Percentiles rank a stretch among this genome's conserved stretches.
Conservation (phyloP, 2,113 vertebrate genomes). For the Hydrolagus affinis region DNA sequence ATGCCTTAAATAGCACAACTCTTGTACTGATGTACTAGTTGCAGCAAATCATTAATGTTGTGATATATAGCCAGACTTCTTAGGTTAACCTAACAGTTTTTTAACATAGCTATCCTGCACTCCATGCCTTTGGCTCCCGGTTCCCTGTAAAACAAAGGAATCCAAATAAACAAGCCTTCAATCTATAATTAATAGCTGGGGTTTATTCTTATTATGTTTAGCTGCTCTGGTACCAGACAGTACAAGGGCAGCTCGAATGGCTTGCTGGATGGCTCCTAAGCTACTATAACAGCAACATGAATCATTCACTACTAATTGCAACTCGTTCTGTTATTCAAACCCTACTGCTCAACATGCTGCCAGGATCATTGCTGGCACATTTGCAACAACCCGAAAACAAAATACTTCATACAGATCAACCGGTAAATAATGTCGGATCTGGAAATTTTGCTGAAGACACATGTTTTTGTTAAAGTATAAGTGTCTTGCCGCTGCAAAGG, state of each 20-base stretch:
- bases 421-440: not conserved
- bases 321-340: not conserved
- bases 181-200: not conserved
- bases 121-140: not conserved
- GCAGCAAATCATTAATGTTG: not conserved
- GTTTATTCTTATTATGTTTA: not conserved
- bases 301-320: not conserved
- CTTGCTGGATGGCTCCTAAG: not conserved
- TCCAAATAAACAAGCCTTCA: not conserved
- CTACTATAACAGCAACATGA: slow-evolving; percentile 1
- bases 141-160: not conserved
- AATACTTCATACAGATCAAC: not conserved
- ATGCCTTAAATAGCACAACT: not conserved
- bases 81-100: not conserved
- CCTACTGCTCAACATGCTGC: not conserved
- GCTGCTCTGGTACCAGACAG: not conserved
- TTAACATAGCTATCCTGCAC: not conserved
- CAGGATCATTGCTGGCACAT: not conserved
- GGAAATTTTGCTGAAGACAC: not conserved
- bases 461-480: not conserved
- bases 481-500: no score
- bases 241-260: not conserved
- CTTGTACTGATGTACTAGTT: not conserved
- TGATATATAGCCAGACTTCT: not conserved
- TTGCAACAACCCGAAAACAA: not conserved